Evolutionary conservation across 2,113 vertebrate genomes (phyloP).

Genomic region (Isichthys henryi): DNA sequence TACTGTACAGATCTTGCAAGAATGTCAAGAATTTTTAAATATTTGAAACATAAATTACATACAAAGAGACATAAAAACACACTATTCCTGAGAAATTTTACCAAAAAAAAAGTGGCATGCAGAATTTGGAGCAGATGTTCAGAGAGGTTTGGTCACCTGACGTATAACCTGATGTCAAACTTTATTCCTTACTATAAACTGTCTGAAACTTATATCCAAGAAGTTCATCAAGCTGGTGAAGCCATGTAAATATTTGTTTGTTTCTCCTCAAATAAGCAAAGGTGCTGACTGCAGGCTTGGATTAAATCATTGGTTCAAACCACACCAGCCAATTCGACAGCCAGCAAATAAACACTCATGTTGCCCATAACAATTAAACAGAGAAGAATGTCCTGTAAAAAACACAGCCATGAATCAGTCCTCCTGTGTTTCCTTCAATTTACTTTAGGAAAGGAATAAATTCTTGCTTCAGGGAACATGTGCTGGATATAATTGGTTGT

Average conservation of each 20-base stretch:
- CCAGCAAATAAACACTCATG: not conserved
- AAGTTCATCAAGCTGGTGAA: not conserved
- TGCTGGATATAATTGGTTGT: not conserved
- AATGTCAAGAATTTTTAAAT: not conserved
- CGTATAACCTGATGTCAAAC: not conserved
- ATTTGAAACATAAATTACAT: not conserved
- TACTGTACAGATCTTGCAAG: not conserved
- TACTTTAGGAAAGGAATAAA: not conserved
- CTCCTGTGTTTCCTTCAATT: not conserved
- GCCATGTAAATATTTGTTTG: not conserved
- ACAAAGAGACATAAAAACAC: not conserved
- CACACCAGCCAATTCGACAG: not conserved
- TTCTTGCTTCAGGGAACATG: not conserved
- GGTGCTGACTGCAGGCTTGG: not conserved
- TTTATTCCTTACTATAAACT: not conserved
- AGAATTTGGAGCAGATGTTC: not conserved
- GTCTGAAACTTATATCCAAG: not conserved
- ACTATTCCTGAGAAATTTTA: not conserved
- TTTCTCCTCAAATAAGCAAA: not conserved
- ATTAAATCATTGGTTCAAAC: not conserved
- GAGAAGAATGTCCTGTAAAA: slow-evolving; percentile 7
- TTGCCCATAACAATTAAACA: slow-evolving; percentile 10
- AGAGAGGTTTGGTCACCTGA: not conserved
- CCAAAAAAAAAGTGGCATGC: not conserved
- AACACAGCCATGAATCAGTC: not conserved